Conservation (phyloP, 2,888 invertebrate genomes). For the Ormyrus thymus region DNA sequence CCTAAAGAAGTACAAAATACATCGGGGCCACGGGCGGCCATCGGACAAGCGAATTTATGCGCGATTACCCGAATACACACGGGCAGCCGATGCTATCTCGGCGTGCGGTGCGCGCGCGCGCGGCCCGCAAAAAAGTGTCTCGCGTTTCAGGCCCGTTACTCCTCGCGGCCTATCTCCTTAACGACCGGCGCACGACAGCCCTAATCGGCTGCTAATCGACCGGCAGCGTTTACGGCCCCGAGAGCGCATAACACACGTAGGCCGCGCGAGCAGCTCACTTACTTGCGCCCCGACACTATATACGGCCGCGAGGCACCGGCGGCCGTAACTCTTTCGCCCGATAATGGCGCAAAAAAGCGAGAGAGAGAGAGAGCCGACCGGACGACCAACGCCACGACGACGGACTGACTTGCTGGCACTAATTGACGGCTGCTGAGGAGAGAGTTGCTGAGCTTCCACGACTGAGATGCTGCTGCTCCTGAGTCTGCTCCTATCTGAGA, state of each 20-base stretch:
- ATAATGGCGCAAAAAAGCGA: conserved; percentile 50
- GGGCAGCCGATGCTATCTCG: background rate
- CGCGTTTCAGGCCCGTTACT: conserved; percentile 63
- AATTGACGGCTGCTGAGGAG: conserved; percentile 44
- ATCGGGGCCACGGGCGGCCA: conserved; percentile 16
- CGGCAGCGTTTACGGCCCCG: conserved; percentile 51
- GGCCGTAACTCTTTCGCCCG: conserved; percentile 48
- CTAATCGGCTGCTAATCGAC: conserved; percentile 71
- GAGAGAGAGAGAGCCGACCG: too few species aligned
- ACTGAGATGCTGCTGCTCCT: too few species aligned
- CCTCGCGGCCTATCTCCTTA: conserved; percentile 63
- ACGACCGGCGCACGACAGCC: conserved; percentile 66
- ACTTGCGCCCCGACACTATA: conserved; percentile 56
- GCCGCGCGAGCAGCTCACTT: background rate
- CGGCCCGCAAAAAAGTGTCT: conserved; percentile 63
- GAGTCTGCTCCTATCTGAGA: too few species aligned
- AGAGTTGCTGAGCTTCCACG: too few species aligned
- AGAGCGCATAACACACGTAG: background rate
- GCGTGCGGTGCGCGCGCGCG: background rate
- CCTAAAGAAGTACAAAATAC: conserved; percentile 46
- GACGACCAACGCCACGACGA: too few species aligned
- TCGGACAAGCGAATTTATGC: conserved; percentile 34
- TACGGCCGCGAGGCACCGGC: conserved; percentile 42
- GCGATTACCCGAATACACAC: conserved; percentile 20
- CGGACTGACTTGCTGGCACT: conserved; percentile 22